phyloP scores from a whole-genome alignment of 1,140 invertebrate genomes.

The Musca vetustissima region DNA sequence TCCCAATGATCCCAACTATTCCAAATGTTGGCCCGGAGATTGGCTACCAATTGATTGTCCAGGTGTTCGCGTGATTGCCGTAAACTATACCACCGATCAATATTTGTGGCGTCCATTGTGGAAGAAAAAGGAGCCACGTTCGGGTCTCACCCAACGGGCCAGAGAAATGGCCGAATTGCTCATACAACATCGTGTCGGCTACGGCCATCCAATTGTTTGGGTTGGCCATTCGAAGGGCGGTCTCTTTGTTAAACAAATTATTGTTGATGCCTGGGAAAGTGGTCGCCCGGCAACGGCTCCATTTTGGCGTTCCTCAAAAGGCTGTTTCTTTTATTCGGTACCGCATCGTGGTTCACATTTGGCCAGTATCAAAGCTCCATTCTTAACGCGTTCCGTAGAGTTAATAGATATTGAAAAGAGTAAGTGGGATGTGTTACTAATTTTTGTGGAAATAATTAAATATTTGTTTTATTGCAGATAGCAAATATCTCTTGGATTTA shows the following conservation, averaged over 20 bases:
- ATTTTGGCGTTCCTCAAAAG: conserved; percentile 60
- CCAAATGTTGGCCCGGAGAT: conserved; percentile 69
- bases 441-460: not conserved
- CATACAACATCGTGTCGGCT: conserved; percentile 62
- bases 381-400: conserved; percentile 65
- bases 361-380: conserved; percentile 66
- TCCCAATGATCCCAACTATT: conserved; percentile 55
- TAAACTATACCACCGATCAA: conserved; percentile 71
- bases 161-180: conserved; percentile 68
- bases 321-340: conserved; percentile 74
- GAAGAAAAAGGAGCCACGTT: conserved; percentile 65
- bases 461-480: conserved; percentile 58
- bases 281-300: conserved; percentile 39
- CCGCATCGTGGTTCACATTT: conserved; percentile 70
- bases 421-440: conserved; percentile 43
- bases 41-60: conserved; percentile 70
- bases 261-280: conserved; percentile 61
- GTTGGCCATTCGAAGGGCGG: conserved; percentile 74
- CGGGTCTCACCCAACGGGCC: conserved; percentile 62
- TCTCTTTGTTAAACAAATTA: conserved; percentile 71
- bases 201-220: conserved; percentile 66
- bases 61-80: conserved; percentile 65
- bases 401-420: conserved; percentile 67
- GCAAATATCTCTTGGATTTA: conserved; percentile 62
- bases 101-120: conserved; percentile 70